phyloP scores from a whole-genome alignment of 53 echinoderm and acorn worm species.

The Pentamera pediparva region DNA sequence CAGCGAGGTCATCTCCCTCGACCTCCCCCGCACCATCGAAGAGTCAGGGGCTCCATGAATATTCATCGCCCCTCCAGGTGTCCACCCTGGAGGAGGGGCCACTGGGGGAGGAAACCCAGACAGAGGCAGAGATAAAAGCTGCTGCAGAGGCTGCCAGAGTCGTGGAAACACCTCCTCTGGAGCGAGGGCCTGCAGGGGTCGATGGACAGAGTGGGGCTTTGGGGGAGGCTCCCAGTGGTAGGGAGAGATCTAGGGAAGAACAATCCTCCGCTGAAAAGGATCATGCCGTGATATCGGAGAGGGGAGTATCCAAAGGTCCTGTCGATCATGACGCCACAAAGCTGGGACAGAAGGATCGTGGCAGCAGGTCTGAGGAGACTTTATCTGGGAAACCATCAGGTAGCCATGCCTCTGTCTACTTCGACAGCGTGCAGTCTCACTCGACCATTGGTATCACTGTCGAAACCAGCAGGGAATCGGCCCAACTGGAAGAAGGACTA shows the following conservation, averaged over 20 bases:
- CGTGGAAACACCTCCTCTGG: too few relatives aligned
- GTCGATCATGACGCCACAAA: too few relatives aligned
- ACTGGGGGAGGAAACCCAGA: background rate
- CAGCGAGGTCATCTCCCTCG: slow-evolving; percentile 22
- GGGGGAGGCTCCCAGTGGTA: too few relatives aligned
- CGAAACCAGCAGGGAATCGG: slow-evolving; percentile 55
- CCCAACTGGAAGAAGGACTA: slow-evolving; percentile 66
- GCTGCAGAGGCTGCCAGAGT: too few relatives aligned
- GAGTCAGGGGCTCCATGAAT: slow-evolving; percentile 5
- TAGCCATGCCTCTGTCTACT: slow-evolving; percentile 46
- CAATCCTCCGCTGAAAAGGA: background rate
- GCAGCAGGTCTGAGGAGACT: slow-evolving; percentile 32
- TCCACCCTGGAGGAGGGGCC: background rate
- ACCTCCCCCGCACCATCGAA: slow-evolving; percentile 6
- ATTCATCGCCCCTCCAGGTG: slow-evolving; percentile 9
- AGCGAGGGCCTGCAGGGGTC: too few relatives aligned
- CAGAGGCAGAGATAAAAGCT: too few relatives aligned
- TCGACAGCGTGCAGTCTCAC: slow-evolving; percentile 24
- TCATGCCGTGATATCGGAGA: too few relatives aligned
- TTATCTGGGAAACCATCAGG: slow-evolving; percentile 38
- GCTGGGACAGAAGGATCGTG: slow-evolving; percentile 1
- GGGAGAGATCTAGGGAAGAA: too few relatives aligned
- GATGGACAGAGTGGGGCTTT: too few relatives aligned
- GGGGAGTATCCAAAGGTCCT: too few relatives aligned
- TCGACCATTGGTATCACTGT: slow-evolving; percentile 39